Conservation (phyloP, 2,797 vertebrate genomes). For the Sebastes glaucus region DNA sequence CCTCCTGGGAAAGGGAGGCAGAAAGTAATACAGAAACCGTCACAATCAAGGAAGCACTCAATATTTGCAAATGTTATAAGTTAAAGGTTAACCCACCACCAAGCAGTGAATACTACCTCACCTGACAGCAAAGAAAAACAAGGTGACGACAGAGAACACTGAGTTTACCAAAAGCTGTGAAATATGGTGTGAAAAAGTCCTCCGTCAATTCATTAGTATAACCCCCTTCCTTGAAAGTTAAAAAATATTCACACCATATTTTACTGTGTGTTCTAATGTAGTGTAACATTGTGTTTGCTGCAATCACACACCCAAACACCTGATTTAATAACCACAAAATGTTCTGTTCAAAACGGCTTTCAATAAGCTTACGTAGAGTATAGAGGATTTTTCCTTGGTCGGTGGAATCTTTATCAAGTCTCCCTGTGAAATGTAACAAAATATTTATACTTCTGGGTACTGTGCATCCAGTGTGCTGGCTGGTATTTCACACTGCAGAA, state of each 20-base stretch:
- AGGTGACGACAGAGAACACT: constrained; percentile 8
- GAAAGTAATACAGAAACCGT: not conserved
- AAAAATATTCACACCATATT: constrained; percentile 67
- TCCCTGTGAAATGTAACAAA: constrained; percentile 82
- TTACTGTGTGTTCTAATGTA: constrained; percentile 41
- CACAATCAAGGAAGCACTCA: not conserved
- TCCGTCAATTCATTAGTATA: not conserved
- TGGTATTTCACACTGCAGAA: constrained; percentile 3
- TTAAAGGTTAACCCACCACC: constrained; percentile 50
- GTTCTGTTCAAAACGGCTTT: constrained; percentile 35
- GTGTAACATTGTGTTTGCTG: not conserved
- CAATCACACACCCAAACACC: constrained; percentile 68
- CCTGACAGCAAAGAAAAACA: constrained; percentile 33
- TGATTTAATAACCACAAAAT: constrained; percentile 47
- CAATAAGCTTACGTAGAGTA: constrained; percentile 81
- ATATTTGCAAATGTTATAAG: not conserved
- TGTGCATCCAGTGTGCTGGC: not conserved
- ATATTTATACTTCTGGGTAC: constrained; percentile 41
- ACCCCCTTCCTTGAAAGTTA: not conserved
- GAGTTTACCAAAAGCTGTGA: constrained; percentile 29
- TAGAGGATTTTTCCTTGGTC: constrained; percentile 58
- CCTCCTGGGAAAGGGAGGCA: constrained; percentile 78
- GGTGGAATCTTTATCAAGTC: constrained; percentile 82
- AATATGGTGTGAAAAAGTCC: constrained; percentile 56
- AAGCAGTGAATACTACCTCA: constrained; percentile 25